Evolutionary conservation across 2,888 invertebrate genomes (phyloP).

Genomic region (Rhabditoides inermis): DNA sequence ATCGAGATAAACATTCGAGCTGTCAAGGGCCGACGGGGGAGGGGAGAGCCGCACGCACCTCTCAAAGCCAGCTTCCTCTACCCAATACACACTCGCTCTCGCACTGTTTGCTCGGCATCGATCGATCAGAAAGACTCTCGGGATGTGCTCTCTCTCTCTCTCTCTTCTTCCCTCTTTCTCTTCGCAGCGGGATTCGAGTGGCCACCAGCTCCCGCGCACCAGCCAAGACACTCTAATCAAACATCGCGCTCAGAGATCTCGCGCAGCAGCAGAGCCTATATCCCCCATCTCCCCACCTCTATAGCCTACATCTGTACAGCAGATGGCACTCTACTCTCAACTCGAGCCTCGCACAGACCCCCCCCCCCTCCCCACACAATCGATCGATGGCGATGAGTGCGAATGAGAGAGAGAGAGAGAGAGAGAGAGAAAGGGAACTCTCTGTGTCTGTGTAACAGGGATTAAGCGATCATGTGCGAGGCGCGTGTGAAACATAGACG

Average conservation of each 20-base stretch:
- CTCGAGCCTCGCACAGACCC: constrained; percentile 1
- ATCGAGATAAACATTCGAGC: too few relatives aligned
- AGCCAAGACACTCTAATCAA: not conserved
- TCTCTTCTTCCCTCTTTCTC: not conserved
- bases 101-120: not conserved
- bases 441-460: not conserved
- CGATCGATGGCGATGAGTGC: too few relatives aligned
- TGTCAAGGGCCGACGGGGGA: too few relatives aligned
- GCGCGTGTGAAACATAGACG: not conserved
- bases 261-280: not conserved
- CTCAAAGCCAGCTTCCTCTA: too few relatives aligned
- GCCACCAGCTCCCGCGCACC: too few relatives aligned
- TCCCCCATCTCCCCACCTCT: not conserved
- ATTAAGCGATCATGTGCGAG: not conserved
- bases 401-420: constrained; percentile 5
- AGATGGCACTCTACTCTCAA: too few relatives aligned
- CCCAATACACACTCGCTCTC: too few relatives aligned
- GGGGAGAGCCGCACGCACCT: too few relatives aligned
- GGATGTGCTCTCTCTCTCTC: not conserved
- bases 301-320: too few relatives aligned
- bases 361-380: constrained; percentile 3
- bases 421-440: constrained; percentile 3
- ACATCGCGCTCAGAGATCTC: not conserved
- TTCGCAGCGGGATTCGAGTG: not conserved
- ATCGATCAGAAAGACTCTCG: not conserved